A percentile compares a stretch with the other conserved stretches of the same genome.
These are phyloP conservation scores for Procapra przewalskii DNA, from an alignment of 2,113 vertebrate genomes.

Conservation along the genomic window DNA sequence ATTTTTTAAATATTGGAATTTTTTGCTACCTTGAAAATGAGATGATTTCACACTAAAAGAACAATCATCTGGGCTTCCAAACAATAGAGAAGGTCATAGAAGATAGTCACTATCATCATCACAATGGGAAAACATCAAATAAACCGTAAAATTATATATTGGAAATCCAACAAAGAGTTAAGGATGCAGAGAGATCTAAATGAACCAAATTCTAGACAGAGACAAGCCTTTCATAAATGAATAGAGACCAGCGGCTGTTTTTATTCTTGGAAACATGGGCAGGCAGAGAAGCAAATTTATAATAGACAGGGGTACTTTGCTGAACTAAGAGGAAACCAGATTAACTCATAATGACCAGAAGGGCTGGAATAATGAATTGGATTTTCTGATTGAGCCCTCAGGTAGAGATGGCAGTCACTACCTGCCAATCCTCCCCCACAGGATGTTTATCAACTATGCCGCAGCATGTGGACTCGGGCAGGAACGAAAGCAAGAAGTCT, in stretches of 20 bases:
- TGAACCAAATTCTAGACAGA: not conserved
- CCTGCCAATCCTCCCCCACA: not conserved
- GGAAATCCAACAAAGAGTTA: not conserved
- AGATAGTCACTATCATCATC: not conserved
- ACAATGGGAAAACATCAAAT: slow-evolving; percentile 1
- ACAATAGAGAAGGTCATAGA: not conserved
- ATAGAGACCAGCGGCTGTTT: not conserved
- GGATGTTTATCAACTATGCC: not conserved
- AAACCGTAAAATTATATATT: not conserved
- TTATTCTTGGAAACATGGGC: not conserved
- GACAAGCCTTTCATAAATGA: not conserved
- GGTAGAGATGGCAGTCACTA: not conserved
- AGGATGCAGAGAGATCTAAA: not conserved
- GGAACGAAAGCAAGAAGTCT: not conserved
- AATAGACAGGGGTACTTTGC: not conserved
- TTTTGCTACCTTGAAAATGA: not conserved
- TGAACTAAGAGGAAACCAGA: not conserved
- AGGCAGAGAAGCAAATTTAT: not conserved
- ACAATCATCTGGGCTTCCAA: not conserved
- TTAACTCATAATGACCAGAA: not conserved
- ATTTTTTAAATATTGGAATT: not conserved
- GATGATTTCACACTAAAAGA: slow-evolving; percentile 11
- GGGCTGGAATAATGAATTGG: not conserved
- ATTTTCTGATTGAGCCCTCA: not conserved
- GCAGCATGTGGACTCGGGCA: not conserved